phyloP scores from a whole-genome alignment of 2,888 invertebrate species.

The Teinopalpus imperialis region DNA sequence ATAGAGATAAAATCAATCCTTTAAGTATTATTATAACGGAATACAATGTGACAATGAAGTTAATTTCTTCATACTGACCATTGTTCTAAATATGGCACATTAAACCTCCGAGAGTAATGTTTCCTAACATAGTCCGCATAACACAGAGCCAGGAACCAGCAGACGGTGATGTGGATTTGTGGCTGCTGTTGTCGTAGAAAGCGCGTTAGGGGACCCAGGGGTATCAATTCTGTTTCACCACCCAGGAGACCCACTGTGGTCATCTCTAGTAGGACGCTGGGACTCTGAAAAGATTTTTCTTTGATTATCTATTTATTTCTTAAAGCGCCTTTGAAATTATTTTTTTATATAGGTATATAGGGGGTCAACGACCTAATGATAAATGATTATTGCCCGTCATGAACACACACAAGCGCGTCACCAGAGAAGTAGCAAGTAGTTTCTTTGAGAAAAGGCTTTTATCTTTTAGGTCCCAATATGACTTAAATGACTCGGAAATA shows the following conservation, averaged over 20 bases:
- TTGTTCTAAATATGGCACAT: slow-evolving; percentile 71
- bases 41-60: too few relatives aligned
- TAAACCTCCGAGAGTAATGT: slow-evolving; percentile 67
- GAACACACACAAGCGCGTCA: too few relatives aligned
- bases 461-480: too few relatives aligned
- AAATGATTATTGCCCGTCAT: too few relatives aligned
- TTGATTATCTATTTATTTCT: neutral
- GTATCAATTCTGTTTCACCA: slow-evolving; percentile 49
- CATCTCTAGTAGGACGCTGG: slow-evolving; percentile 66
- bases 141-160: slow-evolving; percentile 75
- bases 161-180: slow-evolving; percentile 73
- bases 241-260: slow-evolving; percentile 68
- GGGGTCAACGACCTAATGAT: too few relatives aligned
- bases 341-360: too few relatives aligned
- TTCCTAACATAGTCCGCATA: slow-evolving; percentile 74
- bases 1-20: too few relatives aligned
- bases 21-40: too few relatives aligned
- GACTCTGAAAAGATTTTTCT: slow-evolving; percentile 50
- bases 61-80: slow-evolving; percentile 75
- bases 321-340: too few relatives aligned
- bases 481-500: too few relatives aligned
- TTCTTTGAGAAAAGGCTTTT: too few relatives aligned
- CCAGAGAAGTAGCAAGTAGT: too few relatives aligned
- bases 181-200: slow-evolving; percentile 72
- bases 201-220: slow-evolving; percentile 59